Evolutionary conservation across 2,888 invertebrate genomes (phyloP), one percentile per base, ranked within the genome.

Genomic region (Argyra leucocephala): DNA sequence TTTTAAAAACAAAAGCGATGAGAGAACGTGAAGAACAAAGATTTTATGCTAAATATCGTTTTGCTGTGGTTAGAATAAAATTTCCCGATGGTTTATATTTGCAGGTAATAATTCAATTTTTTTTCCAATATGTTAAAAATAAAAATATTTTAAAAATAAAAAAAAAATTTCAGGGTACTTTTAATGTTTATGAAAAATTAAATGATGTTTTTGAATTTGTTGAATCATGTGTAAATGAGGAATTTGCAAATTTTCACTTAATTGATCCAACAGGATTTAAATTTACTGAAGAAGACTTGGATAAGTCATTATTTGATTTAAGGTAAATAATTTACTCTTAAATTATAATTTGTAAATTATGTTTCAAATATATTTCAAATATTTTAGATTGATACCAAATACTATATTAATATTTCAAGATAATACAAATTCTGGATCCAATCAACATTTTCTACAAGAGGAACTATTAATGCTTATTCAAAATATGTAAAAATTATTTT

Each of bases 1-100:
- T 92, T 82, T 81, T 98, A 9, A 83, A 93, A 72, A 97, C 97
- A 0, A 95, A 94, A 77, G 95, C 94, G 3, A 97, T 97, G 95
- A 81, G 96, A 23, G 95, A 96, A 74, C 89, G 90, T 69, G 94
- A 96, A 68, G 93, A 93, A 74, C 79, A 88, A 67, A 81, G 90
- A 63, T 90, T 90, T 73, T 84, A 90, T 76, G 83, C 89, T 65
- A 89, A 89, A 78, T 95, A 94, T 77, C 88, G 88, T 75, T 97
- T 90, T 77, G 86, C 91, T 2, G 81, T 96, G 63, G 87, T 97
- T 66, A 82, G 96, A 70, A 82, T 97, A 57, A 84, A 93, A 64
- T 93, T 97, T 76, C 96, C 96, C 0, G 93, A 94, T 79, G 90
- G 90, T 0, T 84, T 91, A 70, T 83, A 89, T 67, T 79, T 94